Evolutionary conservation across 2,113 vertebrate genomes (phyloP).

Genomic region (Aphelocoma coerulescens): DNA sequence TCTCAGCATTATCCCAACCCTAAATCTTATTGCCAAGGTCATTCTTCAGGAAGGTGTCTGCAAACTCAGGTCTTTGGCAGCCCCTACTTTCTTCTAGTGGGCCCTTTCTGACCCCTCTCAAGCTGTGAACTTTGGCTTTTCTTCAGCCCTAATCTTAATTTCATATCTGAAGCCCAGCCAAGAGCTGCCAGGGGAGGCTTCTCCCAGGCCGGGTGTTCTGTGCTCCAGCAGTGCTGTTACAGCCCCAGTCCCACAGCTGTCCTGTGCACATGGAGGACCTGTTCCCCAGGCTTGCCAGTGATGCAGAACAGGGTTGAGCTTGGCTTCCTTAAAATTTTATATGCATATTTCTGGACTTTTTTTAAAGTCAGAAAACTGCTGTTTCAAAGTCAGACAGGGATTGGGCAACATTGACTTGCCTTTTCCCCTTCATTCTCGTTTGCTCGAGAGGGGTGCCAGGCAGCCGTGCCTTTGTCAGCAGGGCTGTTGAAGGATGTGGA

Average conservation of each 20-base stretch:
- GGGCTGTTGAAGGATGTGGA: not conserved
- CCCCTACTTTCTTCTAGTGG: not conserved
- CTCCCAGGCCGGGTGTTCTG: not conserved
- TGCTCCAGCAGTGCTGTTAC: not conserved
- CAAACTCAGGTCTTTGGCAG: not conserved
- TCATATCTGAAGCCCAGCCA: not conserved
- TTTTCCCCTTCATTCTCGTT: not conserved
- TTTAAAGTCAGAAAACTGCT: not conserved
- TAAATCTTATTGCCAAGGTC: not conserved
- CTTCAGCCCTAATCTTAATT: not conserved
- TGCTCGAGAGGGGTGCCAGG: rapidly evolving
- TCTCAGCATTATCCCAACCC: not conserved
- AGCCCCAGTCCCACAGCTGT: not conserved
- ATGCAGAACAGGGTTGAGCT: not conserved
- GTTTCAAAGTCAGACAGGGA: not conserved
- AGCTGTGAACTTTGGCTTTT: not conserved
- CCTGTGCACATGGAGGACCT: not conserved
- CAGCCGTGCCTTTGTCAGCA: not conserved
- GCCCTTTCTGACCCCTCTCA: not conserved
- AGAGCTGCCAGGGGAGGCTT: not conserved
- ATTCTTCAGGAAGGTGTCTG: not conserved
- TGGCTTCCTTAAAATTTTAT: not conserved
- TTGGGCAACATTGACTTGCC: not conserved
- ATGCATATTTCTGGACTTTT: not conserved
- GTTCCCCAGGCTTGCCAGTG: not conserved